Conservation (phyloP, 2,113 vertebrate genomes). For the Dipodomys stephensi region DNA sequence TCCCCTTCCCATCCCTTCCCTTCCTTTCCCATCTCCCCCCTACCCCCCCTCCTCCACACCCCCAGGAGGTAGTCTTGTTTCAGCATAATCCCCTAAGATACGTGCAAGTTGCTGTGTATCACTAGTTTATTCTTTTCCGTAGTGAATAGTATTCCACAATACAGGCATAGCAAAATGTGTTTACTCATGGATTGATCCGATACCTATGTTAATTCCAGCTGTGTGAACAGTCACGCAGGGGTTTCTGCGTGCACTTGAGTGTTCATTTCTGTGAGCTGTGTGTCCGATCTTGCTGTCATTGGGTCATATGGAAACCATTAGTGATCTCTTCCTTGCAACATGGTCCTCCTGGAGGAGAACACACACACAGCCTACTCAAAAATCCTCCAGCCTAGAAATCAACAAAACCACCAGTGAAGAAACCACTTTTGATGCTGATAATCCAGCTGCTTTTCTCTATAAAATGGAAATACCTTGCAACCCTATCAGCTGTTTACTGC, state of each 20-base stretch:
- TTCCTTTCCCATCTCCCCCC: too few species aligned
- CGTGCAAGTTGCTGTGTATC: background rate
- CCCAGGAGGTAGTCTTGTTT: background rate
- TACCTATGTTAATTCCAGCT: background rate
- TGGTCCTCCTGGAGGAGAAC: background rate
- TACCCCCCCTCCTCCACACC: too few species aligned
- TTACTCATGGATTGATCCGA: background rate
- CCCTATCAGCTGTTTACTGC: background rate
- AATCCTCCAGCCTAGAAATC: background rate
- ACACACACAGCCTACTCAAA: background rate
- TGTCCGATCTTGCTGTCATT: background rate
- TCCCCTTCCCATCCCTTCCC: too few species aligned
- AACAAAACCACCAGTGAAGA: background rate
- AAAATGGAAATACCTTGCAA: background rate
- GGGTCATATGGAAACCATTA: background rate
- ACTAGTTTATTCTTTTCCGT: background rate
- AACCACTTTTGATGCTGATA: background rate
- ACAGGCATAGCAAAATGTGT: background rate
- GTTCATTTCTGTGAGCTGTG: constrained; percentile 10
- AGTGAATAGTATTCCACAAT: background rate
- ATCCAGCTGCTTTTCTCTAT: background rate
- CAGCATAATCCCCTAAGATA: background rate
- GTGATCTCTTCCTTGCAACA: background rate
- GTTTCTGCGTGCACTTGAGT: background rate
- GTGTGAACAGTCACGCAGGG: background rate